Conservation (phyloP, 1,140 invertebrate genomes). For the Agraylea sexmaculata region DNA sequence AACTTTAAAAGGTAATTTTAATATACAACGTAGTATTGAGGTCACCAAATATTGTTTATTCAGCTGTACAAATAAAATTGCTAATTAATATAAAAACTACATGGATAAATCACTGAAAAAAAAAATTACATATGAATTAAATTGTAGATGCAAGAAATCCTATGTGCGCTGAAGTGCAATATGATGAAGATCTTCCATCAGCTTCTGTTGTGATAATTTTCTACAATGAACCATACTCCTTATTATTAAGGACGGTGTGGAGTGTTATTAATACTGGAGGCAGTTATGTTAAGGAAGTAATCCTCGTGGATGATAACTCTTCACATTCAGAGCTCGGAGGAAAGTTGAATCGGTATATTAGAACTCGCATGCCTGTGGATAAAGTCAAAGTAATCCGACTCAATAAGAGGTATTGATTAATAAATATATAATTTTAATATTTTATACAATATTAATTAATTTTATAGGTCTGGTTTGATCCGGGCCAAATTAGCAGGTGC, state of each 20-base stretch:
- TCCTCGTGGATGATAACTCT: conserved; percentile 82
- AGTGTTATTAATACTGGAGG: conserved; percentile 76
- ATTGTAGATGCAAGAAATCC: conserved; percentile 37
- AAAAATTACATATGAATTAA: no score
- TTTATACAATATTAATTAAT: no score
- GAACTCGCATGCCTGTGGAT: conserved; percentile 47
- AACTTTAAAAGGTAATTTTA: neutral
- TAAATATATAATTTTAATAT: no score
- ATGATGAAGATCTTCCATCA: conserved; percentile 40
- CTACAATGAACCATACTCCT: conserved; percentile 80
- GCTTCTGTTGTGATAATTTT: conserved; percentile 72
- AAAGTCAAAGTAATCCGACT: conserved; percentile 68
- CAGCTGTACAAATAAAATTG: neutral
- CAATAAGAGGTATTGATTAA: conserved; percentile 53
- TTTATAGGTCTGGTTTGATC: conserved; percentile 51
- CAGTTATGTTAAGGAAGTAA: conserved; percentile 58
- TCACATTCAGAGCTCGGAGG: conserved; percentile 62
- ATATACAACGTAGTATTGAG: no score
- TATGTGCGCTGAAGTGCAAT: conserved; percentile 33
- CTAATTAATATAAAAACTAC: no score
- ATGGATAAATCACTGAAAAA: no score
- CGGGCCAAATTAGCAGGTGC: conserved; percentile 59
- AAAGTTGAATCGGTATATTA: conserved; percentile 66
- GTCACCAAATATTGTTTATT: neutral
- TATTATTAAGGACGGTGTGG: conserved; percentile 73